Conservation (phyloP, 2,797 vertebrate species). For the Rhincodon typus region DNA sequence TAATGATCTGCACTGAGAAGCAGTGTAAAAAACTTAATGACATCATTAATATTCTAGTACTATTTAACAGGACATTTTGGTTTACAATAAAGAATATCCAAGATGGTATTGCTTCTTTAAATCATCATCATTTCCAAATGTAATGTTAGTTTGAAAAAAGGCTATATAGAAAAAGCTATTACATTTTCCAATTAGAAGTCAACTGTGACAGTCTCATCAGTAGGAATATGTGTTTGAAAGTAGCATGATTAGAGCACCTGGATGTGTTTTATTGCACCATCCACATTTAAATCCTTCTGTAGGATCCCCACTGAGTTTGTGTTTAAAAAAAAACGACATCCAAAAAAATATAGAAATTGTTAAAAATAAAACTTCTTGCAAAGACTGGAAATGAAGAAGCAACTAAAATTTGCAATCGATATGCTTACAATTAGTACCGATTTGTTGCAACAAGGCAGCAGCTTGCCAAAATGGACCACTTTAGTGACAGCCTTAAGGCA, state of each 20-base stretch:
- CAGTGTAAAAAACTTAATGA: not conserved
- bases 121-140: constrained; percentile 8
- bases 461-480: constrained; percentile 32
- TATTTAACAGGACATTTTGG: constrained; percentile 4
- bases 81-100: constrained; percentile 10
- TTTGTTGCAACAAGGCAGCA: constrained; percentile 36
- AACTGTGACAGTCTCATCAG: constrained; percentile 10
- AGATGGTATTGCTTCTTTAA: not conserved
- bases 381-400: constrained; percentile 26
- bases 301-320: constrained; percentile 28
- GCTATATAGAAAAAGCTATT: not conserved
- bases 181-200: constrained; percentile 1
- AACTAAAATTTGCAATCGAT: constrained; percentile 10
- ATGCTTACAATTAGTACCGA: constrained; percentile 8
- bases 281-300: constrained; percentile 33
- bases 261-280: constrained; percentile 33
- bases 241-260: constrained; percentile 9
- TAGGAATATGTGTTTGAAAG: not conserved
- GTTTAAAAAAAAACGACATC: not conserved
- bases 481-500: constrained; percentile 35
- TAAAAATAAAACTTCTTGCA: constrained; percentile 19
- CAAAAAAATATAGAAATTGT: not conserved
- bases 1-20: not conserved
- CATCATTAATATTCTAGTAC: not conserved
- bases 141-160: not conserved